Evolutionary conservation across 2,797 vertebrate species (phyloP).

Genomic region (Anguilla anguilla): DNA sequence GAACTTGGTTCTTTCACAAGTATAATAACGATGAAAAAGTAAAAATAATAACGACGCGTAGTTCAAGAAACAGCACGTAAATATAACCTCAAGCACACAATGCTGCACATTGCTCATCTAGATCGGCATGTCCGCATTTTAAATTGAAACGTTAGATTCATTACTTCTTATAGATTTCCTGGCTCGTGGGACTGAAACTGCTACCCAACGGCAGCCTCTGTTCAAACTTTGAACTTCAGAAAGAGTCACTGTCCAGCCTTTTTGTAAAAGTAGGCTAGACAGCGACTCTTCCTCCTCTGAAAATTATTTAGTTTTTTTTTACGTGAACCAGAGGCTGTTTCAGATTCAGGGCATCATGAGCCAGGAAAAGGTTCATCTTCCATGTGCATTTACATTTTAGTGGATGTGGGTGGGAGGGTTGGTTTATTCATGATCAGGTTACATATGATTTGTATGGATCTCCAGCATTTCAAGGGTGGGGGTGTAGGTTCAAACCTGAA

Average conservation of each 20-base stretch:
- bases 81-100: neutral
- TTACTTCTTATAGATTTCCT: neutral
- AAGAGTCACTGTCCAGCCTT: neutral
- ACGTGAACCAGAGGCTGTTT: neutral
- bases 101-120: neutral
- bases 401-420: too few relatives aligned
- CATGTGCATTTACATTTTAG: neutral
- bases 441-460: neutral
- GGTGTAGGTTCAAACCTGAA: neutral
- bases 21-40: neutral
- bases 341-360: neutral
- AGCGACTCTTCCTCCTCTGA: neutral
- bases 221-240: neutral
- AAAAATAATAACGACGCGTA: neutral
- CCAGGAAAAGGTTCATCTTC: neutral
- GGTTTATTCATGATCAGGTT: neutral
- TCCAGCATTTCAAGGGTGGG: neutral
- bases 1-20: neutral
- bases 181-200: neutral
- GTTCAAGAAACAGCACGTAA: neutral
- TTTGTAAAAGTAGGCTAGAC: neutral
- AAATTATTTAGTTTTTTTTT: neutral
- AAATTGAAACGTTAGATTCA: neutral
- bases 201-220: neutral
- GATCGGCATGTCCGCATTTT: neutral